Percentiles rank a stretch among this genome's conserved stretches.
phyloP scores from a whole-genome alignment of 2,797 vertebrate species.

The Malurus splendens region DNA sequence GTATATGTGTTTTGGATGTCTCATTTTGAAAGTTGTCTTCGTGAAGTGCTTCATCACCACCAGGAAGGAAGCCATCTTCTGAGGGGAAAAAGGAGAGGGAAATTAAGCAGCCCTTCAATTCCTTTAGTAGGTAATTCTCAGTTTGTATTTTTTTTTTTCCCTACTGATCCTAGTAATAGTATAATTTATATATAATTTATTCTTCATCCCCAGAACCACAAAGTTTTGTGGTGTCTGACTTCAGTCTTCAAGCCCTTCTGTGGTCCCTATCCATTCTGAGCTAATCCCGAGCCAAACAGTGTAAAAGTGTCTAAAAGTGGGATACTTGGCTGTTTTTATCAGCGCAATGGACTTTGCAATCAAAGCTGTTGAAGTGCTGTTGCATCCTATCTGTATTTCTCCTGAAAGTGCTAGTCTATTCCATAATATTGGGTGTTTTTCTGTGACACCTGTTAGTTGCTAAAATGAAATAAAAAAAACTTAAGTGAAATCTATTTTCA shows the following conservation, averaged over 20 bases:
- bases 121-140: background rate
- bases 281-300: background rate
- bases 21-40: background rate
- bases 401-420: background rate
- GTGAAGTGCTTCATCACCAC: background rate
- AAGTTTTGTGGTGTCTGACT: background rate
- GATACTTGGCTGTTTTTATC: background rate
- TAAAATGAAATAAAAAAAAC: background rate
- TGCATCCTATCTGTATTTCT: background rate
- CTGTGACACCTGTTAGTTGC: background rate
- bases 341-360: background rate
- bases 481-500: background rate
- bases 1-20: background rate
- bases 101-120: background rate
- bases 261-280: background rate
- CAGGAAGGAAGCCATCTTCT: background rate
- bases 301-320: background rate
- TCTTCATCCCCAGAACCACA: fast-evolving
- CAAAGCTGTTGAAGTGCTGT: background rate
- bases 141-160: background rate
- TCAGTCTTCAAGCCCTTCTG: background rate
- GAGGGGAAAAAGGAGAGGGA: background rate
- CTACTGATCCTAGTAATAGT: background rate
- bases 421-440: background rate
- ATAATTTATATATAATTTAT: background rate